Evolutionary conservation across 1,140 invertebrate species (phyloP), one percentile per base, ranked within the genome.

Genomic region (Venturia canescens): DNA sequence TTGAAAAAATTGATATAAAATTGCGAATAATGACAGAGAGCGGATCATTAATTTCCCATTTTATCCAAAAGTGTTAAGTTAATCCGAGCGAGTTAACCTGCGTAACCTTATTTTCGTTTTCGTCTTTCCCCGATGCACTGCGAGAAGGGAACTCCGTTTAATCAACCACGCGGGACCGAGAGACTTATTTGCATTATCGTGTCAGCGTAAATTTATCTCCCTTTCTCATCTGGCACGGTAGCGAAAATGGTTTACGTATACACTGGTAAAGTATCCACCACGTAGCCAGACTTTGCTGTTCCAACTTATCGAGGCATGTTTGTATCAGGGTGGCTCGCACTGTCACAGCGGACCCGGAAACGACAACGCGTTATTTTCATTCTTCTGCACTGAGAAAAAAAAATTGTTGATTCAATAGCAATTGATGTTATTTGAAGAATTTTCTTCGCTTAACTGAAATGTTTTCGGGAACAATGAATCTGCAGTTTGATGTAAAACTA

Each of bases 151-250:
- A 57, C 53, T 21, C 53, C 16, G 38, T 44, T 44, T 44, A 44
- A n/a, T 63, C 60, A 23, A 27, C 26, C 60, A 27, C 21, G 13
- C 60, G 60, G 11, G 23, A 63, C 48, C 34, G 1, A 16, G 53
- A 57, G 60, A 63, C 21, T 26, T 63, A 63, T 63, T 63, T 63
- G 60, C 60, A 63, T 63, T 63, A 26, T 23, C 60, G 26, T 63
- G 60, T 13, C 60, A 63, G 60, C 60, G 60, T 63, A 27, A 63
- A 63, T 63, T 63, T 63, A 63, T 63, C 60, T 63, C 23, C 0
- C 23, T 26, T 26, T 13, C 23, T 11, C 23, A 13, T 26, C 26
- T 63, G 21, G 60, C 7, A 53, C n/a, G 23, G n/a, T 23, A 63
- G 60, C 60, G 7, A 63, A 63, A 63, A 27, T 23, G 60, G 23